Evolutionary conservation across 2,888 invertebrate genomes (phyloP).

Genomic region (Acleris sparsana): DNA sequence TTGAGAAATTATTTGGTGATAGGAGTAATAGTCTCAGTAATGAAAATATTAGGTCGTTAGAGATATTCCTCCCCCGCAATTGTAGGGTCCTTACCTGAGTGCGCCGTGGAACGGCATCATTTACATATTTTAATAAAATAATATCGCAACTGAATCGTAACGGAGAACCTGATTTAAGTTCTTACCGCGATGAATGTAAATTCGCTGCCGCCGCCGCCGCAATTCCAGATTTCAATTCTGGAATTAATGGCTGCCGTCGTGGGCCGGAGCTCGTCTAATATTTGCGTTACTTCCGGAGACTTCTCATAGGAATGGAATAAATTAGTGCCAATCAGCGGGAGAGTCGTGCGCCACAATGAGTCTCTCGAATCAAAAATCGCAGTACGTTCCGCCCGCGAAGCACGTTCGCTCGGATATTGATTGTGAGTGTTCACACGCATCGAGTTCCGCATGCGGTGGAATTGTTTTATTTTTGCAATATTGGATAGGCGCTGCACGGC

Average conservation of each 20-base stretch:
- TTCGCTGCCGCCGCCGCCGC: slow-evolving; percentile 77
- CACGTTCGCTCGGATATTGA: slow-evolving; percentile 31
- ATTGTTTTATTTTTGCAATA: slow-evolving; percentile 37
- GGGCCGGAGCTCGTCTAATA: slow-evolving; percentile 79
- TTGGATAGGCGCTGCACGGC: slow-evolving; percentile 53
- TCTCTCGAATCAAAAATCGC: slow-evolving; percentile 30
- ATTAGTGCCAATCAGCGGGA: slow-evolving; percentile 66
- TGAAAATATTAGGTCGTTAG: slow-evolving; percentile 79
- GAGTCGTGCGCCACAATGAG: slow-evolving; percentile 35
- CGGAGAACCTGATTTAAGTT: slow-evolving; percentile 84
- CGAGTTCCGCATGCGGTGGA: slow-evolving; percentile 60
- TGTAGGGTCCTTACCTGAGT: slow-evolving; percentile 74
- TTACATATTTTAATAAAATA: slow-evolving; percentile 84
- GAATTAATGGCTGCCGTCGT: slow-evolving; percentile 81
- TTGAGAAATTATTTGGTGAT: slow-evolving; percentile 27
- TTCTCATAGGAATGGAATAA: slow-evolving; percentile 79
- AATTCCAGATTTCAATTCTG: slow-evolving; percentile 83
- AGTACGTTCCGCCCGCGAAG: slow-evolving; percentile 12
- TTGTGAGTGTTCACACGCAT: slow-evolving; percentile 33
- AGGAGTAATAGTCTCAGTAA: slow-evolving; percentile 66
- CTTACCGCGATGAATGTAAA: slow-evolving; percentile 84
- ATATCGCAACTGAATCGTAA: slow-evolving; percentile 84
- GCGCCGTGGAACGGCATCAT: slow-evolving; percentile 74
- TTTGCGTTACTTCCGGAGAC: slow-evolving; percentile 81
- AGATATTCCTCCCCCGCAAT: slow-evolving; percentile 73